Evolutionary conservation across 2,113 vertebrate species (phyloP).

Genomic region (Dicentrarchus labrax): DNA sequence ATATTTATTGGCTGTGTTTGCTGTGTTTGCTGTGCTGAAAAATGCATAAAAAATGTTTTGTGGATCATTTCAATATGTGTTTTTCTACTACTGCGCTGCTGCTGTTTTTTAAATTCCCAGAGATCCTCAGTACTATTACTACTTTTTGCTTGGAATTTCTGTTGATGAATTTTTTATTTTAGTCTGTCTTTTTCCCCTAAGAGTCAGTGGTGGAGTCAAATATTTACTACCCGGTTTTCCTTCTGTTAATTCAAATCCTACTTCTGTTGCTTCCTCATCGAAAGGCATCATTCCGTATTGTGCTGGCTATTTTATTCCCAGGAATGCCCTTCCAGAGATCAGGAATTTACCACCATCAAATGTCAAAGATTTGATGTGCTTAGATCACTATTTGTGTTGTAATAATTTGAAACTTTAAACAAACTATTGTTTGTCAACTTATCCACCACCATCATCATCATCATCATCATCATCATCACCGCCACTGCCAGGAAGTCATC

Average conservation of each 20-base stretch:
- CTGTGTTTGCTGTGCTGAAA: too few relatives aligned
- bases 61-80: too few relatives aligned
- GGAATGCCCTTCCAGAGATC: too few relatives aligned
- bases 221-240: neutral
- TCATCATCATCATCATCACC: neutral
- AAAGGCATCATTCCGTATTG: neutral
- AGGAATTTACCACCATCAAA: too few relatives aligned
- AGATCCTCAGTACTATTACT: neutral
- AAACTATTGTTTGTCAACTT: neutral
- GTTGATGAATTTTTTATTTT: neutral
- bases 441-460: neutral
- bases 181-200: too few relatives aligned
- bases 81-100: too few relatives aligned
- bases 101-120: too few relatives aligned
- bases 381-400: neutral
- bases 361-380: too few relatives aligned
- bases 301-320: too few relatives aligned
- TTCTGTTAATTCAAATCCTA: neutral
- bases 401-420: neutral
- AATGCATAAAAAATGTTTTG: too few relatives aligned
- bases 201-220: neutral
- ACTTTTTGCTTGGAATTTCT: neutral
- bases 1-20: too few relatives aligned
- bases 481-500: conserved; percentile 3
- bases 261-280: neutral